Evolutionary conservation across 2,888 invertebrate genomes (phyloP).

Genomic region (Lepidocyrtinus sp.): DNA sequence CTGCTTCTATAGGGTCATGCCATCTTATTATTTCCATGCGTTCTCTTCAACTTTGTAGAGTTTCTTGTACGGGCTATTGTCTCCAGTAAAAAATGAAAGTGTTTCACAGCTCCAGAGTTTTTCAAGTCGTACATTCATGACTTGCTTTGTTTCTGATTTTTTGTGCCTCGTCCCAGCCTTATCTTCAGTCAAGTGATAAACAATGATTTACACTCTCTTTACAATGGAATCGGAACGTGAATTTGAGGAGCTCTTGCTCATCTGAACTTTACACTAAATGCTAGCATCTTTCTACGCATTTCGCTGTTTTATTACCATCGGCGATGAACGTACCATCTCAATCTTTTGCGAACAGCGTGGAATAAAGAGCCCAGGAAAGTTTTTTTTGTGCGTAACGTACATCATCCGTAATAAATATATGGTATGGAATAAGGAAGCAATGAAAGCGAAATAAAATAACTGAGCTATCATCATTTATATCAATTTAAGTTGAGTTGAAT

Average conservation of each 20-base stretch:
- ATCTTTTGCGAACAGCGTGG: neutral
- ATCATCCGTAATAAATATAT: conserved; percentile 22
- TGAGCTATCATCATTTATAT: conserved; percentile 70
- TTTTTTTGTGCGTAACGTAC: conserved; percentile 15
- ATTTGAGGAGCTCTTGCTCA: neutral
- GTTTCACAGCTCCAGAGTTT: too few species aligned
- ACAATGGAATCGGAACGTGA: conserved; percentile 39
- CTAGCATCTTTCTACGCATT: conserved; percentile 5
- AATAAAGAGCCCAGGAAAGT: neutral
- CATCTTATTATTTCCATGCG: too few species aligned
- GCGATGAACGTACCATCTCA: conserved; percentile 4
- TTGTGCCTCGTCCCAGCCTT: conserved; percentile 58
- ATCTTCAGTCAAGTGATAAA: conserved; percentile 62
- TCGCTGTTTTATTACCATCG: neutral
- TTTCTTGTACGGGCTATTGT: too few species aligned
- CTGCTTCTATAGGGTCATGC: too few species aligned
- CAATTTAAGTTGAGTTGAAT: conserved; percentile 65
- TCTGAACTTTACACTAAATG: conserved; percentile 13
- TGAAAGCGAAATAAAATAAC: conserved; percentile 63
- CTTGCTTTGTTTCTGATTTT: conserved; percentile 52
- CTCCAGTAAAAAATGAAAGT: too few species aligned
- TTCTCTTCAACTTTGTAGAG: too few species aligned
- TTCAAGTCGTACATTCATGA: conserved; percentile 45
- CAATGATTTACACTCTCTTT: conserved; percentile 64
- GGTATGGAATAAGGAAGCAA: conserved; percentile 45